These are phyloP conservation scores for Epizoanthus stellaris DNA, from an alignment of 92 coral and sea anemone genomes.

Conservation along the genomic window DNA sequence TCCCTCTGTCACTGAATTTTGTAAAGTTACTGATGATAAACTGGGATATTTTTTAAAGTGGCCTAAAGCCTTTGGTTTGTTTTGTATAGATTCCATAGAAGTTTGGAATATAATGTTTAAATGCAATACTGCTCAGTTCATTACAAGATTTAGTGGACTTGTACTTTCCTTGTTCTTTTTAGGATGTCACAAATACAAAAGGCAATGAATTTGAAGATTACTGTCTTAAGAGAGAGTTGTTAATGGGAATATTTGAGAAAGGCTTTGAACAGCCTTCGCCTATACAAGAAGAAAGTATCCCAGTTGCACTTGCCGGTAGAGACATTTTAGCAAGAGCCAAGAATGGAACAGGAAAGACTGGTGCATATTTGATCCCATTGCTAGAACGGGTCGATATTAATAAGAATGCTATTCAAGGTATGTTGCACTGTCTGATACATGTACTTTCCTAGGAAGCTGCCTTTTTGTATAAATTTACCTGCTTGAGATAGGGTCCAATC, in stretches of 20 bases:
- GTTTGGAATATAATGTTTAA: background rate
- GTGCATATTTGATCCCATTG: conserved; percentile 95
- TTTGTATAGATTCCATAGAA: too few relatives aligned
- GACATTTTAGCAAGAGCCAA: conserved; percentile 98
- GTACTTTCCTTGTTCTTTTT: conserved; percentile 7
- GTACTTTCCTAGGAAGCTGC: too few relatives aligned
- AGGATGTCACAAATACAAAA: conserved; percentile 99
- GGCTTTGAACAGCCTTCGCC: conserved; percentile 99
- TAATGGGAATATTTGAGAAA: conserved; percentile 99
- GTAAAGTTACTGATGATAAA: too few relatives aligned
- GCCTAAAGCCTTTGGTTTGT: too few relatives aligned
- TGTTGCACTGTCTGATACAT: background rate
- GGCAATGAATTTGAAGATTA: conserved; percentile 99
- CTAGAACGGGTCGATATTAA: conserved; percentile 84
- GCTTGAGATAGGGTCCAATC: too few relatives aligned
- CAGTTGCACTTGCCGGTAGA: conserved; percentile 96
- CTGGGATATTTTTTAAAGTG: too few relatives aligned
- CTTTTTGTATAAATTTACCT: too few relatives aligned
- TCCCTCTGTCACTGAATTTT: too few relatives aligned
- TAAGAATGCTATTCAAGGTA: conserved; percentile 91
- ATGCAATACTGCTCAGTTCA: background rate
- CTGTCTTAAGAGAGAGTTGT: conserved; percentile 90
- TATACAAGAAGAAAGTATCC: conserved; percentile 98
- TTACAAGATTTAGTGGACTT: background rate
- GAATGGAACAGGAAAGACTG: conserved; percentile 99